phyloP scores from a whole-genome alignment of 2,113 vertebrate genomes.

The Rhombomys opimus region DNA sequence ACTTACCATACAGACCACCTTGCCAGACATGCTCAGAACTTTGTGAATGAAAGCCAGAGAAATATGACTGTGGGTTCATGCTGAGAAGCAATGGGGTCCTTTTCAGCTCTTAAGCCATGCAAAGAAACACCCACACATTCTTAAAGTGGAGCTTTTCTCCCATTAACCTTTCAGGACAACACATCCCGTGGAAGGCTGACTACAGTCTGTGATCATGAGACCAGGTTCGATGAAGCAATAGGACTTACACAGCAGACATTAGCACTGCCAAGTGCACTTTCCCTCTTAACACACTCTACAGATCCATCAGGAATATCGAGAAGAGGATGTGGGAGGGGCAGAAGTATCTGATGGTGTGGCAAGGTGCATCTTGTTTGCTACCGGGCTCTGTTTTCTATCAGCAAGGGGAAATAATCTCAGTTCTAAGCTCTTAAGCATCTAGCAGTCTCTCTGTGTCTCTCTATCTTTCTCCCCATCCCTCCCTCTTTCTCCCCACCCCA shows the following conservation, averaged over 20 bases:
- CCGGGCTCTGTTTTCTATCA: not conserved
- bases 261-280: slow-evolving; percentile 28
- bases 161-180: slow-evolving; percentile 51
- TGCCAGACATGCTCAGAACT: not conserved
- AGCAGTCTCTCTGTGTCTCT: not conserved
- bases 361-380: not conserved
- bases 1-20: not conserved
- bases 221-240: not conserved
- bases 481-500: fast-evolving
- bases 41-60: not conserved
- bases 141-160: slow-evolving; percentile 40
- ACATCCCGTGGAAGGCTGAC: not conserved
- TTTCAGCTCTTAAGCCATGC: slow-evolving; percentile 44
- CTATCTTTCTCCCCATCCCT: not conserved
- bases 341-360: not conserved
- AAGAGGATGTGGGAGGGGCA: not conserved
- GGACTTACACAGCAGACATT: slow-evolving; percentile 41
- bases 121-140: not conserved
- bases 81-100: slow-evolving; percentile 54
- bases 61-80: not conserved
- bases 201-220: slow-evolving; percentile 11
- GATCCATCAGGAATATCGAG: not conserved
- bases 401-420: not conserved
- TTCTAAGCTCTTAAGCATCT: not conserved
- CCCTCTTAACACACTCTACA: not conserved